phyloP scores from a whole-genome alignment of 37 sponge, comb jelly and placozoan species.

The Diacarnus erythraeanus region DNA sequence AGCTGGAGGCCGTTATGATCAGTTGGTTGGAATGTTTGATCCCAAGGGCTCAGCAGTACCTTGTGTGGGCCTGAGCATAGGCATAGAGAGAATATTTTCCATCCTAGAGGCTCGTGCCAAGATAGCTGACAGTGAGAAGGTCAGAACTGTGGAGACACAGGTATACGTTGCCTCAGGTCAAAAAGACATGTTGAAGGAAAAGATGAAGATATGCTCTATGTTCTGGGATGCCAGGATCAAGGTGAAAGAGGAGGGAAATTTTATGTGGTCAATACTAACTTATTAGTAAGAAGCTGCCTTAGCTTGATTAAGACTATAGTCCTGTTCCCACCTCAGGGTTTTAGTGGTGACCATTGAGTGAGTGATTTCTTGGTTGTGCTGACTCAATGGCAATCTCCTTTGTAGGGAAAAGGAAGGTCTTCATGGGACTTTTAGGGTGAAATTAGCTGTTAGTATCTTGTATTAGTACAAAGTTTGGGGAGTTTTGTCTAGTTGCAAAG shows the following conservation, averaged over 20 bases:
- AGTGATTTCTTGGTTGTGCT: no score
- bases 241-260: slow-evolving; percentile 25
- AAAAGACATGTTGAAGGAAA: slow-evolving; percentile 81
- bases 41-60: slow-evolving; percentile 84
- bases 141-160: slow-evolving; percentile 86
- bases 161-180: slow-evolving; percentile 89
- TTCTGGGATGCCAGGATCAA: slow-evolving; percentile 93
- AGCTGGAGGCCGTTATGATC: slow-evolving; percentile 97
- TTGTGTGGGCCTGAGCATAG: slow-evolving; percentile 98
- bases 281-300: no score
- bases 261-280: no score
- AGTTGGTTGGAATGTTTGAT: slow-evolving; percentile 96
- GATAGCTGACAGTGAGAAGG: slow-evolving; percentile 17
- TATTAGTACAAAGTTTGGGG: no score
- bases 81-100: slow-evolving; percentile 95
- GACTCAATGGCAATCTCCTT: no score
- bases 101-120: slow-evolving; percentile 86
- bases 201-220: slow-evolving; percentile 76
- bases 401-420: no score
- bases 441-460: no score
- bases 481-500: no score
- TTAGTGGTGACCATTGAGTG: no score
- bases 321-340: no score
- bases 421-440: no score
- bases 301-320: no score